phyloP scores from a whole-genome alignment of 2,113 vertebrate species.

The Brachyistius frenatus region DNA sequence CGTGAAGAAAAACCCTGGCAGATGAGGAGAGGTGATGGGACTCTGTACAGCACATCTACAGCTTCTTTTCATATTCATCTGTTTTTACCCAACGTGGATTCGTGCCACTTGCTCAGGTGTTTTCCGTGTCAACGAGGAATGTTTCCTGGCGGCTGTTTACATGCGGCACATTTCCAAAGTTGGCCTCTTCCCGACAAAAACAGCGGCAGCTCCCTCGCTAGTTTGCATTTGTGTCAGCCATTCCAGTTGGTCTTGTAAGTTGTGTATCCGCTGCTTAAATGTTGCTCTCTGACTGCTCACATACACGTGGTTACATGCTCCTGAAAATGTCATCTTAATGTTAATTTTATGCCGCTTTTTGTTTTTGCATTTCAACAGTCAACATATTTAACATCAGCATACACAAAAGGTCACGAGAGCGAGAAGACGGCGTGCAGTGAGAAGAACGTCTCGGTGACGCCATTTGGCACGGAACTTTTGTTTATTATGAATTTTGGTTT shows the following conservation, averaged over 20 bases:
- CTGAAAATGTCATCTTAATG: conserved; percentile 46
- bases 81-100: conserved; percentile 40
- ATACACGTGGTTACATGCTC: neutral
- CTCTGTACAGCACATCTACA: conserved; percentile 13
- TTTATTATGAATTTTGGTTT: neutral
- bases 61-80: conserved; percentile 32
- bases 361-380: conserved; percentile 1
- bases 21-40: neutral
- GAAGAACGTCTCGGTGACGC: neutral
- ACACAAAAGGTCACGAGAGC: neutral
- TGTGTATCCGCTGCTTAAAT: conserved; percentile 9
- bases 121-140: conserved; percentile 22
- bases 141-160: conserved; percentile 54
- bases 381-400: conserved; percentile 10
- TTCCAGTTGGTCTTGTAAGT: conserved; percentile 15
- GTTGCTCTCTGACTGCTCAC: conserved; percentile 14
- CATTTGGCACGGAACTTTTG: conserved; percentile 1
- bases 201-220: conserved; percentile 8
- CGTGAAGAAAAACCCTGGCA: neutral
- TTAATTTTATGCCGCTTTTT: conserved; percentile 47
- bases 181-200: conserved; percentile 40
- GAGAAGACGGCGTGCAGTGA: neutral
- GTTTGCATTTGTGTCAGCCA: conserved; percentile 46
- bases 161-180: conserved; percentile 36
- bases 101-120: conserved; percentile 31